Base-by-base conservation (phyloP, 2,797 vertebrate genomes). In the Champsocephalus gunnari region DNA sequence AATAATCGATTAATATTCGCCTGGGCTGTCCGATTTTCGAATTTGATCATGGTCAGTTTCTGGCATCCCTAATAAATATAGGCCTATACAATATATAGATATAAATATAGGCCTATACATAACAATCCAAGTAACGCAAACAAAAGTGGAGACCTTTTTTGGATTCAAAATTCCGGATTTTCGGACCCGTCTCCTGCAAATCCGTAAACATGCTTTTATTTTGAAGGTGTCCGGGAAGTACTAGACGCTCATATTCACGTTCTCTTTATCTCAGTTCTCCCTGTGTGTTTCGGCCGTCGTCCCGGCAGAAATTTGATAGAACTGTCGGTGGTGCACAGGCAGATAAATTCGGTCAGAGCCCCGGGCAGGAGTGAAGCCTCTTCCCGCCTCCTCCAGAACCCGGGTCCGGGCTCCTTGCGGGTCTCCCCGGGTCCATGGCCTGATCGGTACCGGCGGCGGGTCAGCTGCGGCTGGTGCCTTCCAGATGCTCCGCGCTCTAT, bases 401-500 rank as follows among this genome's bases (percentile, higher is more conserved):
- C 53, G 1, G 38, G n/a, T 5, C 63, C 47, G 8, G 24, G 49
- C 19, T 71, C 55, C n/a, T 64, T 34, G 69, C 17, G 21, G 64
- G 12, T 73, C 9, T 65, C 54, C 53, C 28, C 56, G 75, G 55
- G 19, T 82, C 83, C 79, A 81, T 79, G 87, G 83, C 86, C 86
- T 71, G 78, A 82, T 67, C 65, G 47, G 66, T 34, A 38, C 49
- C 48, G 68, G 77, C 61, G 51, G 51, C 41, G 63, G 75, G 63
- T 45, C 69, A 6, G 81, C 65, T 73, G 77, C 66, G 66, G 72
- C 73, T 3, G 54, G 66, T 80, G 47, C 70, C 68, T 81, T 48
- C 90, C 92, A 89, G 91, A 94, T 94, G 93, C 89, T 80, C 83
- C 86, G 82, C 49, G 90, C 71, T 66, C 56, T 75, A 79, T 57